Conservation (phyloP, 1,140 invertebrate genomes). For the Ips nitidus region DNA sequence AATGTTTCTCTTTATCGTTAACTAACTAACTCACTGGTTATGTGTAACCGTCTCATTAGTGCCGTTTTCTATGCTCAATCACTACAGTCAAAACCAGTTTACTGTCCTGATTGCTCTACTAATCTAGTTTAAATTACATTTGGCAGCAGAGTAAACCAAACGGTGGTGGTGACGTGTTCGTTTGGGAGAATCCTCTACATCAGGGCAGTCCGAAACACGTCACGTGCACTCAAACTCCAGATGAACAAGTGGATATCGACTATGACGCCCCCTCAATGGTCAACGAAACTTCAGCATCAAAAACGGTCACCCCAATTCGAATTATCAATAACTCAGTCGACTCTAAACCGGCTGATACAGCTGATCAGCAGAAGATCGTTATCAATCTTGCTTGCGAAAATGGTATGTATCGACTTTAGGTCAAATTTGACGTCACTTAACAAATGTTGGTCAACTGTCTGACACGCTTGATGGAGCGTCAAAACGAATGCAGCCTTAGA, state of each 20-base stretch:
- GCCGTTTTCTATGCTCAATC: no score
- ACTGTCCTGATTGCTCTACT: no score
- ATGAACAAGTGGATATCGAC: slow-evolving; percentile 69
- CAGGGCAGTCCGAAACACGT: slow-evolving; percentile 55
- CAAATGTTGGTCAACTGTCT: background rate
- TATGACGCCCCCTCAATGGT: slow-evolving; percentile 54
- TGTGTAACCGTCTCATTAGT: no score
- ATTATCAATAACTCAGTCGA: slow-evolving; percentile 37
- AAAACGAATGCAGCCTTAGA: background rate
- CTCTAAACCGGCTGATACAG: slow-evolving; percentile 7
- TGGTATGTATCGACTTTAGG: background rate
- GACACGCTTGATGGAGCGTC: no score
- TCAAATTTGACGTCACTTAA: background rate
- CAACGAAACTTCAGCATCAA: slow-evolving; percentile 44
- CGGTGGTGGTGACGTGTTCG: slow-evolving; percentile 68
- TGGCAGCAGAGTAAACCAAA: background rate
- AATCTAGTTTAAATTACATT: no score
- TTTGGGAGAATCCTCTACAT: slow-evolving; percentile 76
- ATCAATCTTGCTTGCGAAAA: slow-evolving; percentile 5
- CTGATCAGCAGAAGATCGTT: slow-evolving; percentile 10
- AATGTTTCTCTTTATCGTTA: no score
- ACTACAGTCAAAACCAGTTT: no score
- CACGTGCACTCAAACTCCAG: slow-evolving; percentile 60
- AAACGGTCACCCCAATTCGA: slow-evolving; percentile 46
- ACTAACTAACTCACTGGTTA: no score